Conservation (phyloP, 2,888 invertebrate species). For the Trissoscelio sp. region DNA sequence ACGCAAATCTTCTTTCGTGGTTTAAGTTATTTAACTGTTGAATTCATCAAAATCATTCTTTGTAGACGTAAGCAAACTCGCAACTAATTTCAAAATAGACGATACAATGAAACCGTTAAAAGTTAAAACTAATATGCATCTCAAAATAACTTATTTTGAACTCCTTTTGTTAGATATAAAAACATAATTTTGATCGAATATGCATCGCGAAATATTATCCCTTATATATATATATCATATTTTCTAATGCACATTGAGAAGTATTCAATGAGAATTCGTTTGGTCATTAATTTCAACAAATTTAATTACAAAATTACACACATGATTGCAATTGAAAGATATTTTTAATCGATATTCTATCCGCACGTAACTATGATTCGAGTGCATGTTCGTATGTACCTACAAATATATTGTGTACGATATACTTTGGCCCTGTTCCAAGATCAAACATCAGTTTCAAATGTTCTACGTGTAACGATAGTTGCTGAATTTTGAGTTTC, state of each 20-base stretch:
- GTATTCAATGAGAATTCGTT: not conserved
- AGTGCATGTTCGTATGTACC: not conserved
- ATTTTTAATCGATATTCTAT: constrained; percentile 19
- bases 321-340: not conserved
- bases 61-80: not conserved
- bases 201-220: not conserved
- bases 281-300: constrained; percentile 7
- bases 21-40: not conserved
- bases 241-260: not conserved
- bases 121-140: too few relatives aligned
- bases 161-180: not conserved
- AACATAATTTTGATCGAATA: too few relatives aligned
- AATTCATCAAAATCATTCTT: not conserved
- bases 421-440: constrained; percentile 36
- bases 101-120: too few relatives aligned
- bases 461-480: constrained; percentile 25
- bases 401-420: constrained; percentile 26
- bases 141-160: not conserved
- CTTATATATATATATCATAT: not conserved
- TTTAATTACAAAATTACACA: constrained; percentile 33
- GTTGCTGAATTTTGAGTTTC: constrained; percentile 4
- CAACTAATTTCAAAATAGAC: too few relatives aligned
- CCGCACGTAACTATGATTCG: constrained; percentile 14
- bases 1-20: not conserved
- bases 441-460: constrained; percentile 32